Conservation (phyloP, 2,888 invertebrate genomes). For the Dryomyza anilis region DNA sequence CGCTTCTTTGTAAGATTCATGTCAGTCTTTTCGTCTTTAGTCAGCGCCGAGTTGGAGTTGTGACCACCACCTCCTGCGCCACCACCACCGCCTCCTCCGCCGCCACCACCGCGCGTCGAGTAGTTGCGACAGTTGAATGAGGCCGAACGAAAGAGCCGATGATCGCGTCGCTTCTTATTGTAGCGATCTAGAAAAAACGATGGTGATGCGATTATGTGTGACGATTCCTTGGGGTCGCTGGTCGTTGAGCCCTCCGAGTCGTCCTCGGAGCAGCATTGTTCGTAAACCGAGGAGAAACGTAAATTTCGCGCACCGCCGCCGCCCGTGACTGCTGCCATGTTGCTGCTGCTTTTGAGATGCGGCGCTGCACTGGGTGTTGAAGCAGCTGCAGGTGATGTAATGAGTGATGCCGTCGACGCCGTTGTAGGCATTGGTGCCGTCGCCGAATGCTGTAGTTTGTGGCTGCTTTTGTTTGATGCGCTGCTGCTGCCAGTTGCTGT, state of each 20-base stretch:
- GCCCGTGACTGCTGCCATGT: constrained; percentile 27
- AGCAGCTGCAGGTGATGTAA: constrained; percentile 47
- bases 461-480: constrained; percentile 37
- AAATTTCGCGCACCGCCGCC: constrained; percentile 39
- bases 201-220: constrained; percentile 54
- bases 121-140: constrained; percentile 62
- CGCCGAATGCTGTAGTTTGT: constrained; percentile 53
- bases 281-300: constrained; percentile 53
- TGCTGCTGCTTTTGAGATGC: constrained; percentile 32
- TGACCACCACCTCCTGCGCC: constrained; percentile 45
- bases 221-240: constrained; percentile 59
- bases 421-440: constrained; percentile 46
- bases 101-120: constrained; percentile 58
- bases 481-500: constrained; percentile 28
- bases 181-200: constrained; percentile 60
- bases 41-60: constrained; percentile 60
- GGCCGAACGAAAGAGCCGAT: constrained; percentile 59
- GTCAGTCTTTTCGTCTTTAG: constrained; percentile 78
- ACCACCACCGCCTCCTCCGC: constrained; percentile 41
- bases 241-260: constrained; percentile 60
- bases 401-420: constrained; percentile 36
- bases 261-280: constrained; percentile 52
- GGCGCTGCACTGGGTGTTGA: constrained; percentile 46
- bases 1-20: constrained; percentile 78
- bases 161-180: constrained; percentile 59